These are phyloP conservation scores for Nyctereutes procyonoides DNA, from an alignment of 2,113 vertebrate genomes.

Conservation along the genomic window DNA sequence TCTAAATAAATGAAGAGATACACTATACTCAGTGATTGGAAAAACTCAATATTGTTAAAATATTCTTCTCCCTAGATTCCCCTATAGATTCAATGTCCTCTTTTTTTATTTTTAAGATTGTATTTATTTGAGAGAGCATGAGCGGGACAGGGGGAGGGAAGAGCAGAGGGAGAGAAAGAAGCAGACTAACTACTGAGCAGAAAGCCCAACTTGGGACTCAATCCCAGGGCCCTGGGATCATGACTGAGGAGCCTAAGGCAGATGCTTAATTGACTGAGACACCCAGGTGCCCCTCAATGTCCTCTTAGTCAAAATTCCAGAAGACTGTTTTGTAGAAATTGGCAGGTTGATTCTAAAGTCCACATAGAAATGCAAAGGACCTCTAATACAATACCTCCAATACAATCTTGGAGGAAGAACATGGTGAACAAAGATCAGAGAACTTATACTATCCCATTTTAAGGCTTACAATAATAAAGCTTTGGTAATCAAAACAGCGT, in stretches of 20 bases:
- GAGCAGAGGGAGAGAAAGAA: not conserved
- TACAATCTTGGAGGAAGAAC: not conserved
- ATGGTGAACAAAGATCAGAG: not conserved
- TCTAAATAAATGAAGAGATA: constrained; percentile 3
- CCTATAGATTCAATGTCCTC: not conserved
- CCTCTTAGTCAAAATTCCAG: constrained; percentile 17
- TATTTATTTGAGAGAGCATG: not conserved
- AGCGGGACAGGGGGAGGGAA: fast-evolving
- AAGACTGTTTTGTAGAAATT: not conserved
- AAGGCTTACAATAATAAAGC: constrained; percentile 21
- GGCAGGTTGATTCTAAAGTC: not conserved
- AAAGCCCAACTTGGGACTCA: not conserved
- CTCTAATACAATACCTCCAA: not conserved
- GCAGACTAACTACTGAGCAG: not conserved
- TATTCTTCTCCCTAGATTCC: not conserved
- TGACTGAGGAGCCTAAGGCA: not conserved
- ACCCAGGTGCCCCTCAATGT: not conserved
- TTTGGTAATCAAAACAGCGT: constrained; percentile 18
- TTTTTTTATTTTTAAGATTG: not conserved
- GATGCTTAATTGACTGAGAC: not conserved
- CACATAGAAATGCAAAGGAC: not conserved
- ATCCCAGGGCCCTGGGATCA: not conserved
- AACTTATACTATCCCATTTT: not conserved
- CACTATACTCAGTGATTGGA: not conserved
- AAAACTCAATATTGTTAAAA: not conserved